Conservation (phyloP, 2,888 invertebrate genomes). For the Amphipyra berbera region DNA sequence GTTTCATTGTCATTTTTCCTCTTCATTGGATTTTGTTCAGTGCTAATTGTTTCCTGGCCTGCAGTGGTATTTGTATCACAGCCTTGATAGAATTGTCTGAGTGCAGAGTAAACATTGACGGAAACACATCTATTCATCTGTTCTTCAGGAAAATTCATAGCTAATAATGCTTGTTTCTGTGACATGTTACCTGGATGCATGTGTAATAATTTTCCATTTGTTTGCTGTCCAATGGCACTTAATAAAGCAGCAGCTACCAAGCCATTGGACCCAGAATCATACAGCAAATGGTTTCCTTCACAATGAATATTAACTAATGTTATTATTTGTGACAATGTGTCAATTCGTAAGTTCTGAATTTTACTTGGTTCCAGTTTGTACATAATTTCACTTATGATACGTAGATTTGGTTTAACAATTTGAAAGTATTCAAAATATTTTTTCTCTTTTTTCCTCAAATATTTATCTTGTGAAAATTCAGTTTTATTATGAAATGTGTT, state of each 20-base stretch:
- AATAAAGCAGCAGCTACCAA: conserved; percentile 95
- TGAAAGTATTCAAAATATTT: conserved; percentile 97
- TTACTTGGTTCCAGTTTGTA: conserved; percentile 94
- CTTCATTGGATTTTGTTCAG: conserved; percentile 68
- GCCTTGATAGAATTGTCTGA: conserved; percentile 92
- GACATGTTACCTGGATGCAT: conserved; percentile 95
- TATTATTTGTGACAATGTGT: conserved; percentile 96
- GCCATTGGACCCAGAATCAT: conserved; percentile 97
- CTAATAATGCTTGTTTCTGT: conserved; percentile 93
- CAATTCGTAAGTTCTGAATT: conserved; percentile 94
- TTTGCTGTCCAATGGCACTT: conserved; percentile 92
- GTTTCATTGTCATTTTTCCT: conserved; percentile 69
- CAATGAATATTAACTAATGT: conserved; percentile 94
- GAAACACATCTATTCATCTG: conserved; percentile 92
- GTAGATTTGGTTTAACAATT: conserved; percentile 94
- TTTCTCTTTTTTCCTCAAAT: conserved; percentile 97
- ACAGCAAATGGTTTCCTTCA: conserved; percentile 94
- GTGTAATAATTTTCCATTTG: conserved; percentile 92
- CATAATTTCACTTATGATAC: conserved; percentile 95
- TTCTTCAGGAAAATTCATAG: conserved; percentile 94
- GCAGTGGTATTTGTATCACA: conserved; percentile 72
- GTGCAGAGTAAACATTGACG: conserved; percentile 93
- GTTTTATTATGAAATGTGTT: conserved; percentile 97
- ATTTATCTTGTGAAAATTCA: conserved; percentile 97
- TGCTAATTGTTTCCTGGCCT: conserved; percentile 51